Evolutionary conservation across 2,888 invertebrate species (phyloP).

Genomic region (Masnerella sp.): DNA sequence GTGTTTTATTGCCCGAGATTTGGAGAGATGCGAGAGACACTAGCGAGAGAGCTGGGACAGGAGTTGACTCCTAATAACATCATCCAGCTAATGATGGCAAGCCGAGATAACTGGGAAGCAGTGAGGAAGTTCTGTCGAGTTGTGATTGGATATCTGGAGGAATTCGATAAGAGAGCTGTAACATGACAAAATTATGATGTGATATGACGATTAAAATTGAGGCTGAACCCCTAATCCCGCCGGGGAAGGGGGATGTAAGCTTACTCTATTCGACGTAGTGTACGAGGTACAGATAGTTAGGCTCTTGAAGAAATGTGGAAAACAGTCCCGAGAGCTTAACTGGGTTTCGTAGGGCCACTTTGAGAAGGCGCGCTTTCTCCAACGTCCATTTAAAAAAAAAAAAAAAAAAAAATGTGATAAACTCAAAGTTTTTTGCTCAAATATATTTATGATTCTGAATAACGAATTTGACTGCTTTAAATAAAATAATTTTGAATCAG

Average conservation of each 20-base stretch:
- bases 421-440: too few species aligned
- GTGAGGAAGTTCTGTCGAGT: not conserved
- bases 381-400: not conserved
- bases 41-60: not conserved
- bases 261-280: not conserved
- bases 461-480: too few species aligned
- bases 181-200: not conserved
- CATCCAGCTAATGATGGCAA: not conserved
- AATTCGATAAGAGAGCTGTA: not conserved
- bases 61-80: not conserved
- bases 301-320: slow-evolving; percentile 2
- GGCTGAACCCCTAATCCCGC: slow-evolving; percentile 1
- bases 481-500: too few species aligned
- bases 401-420: too few species aligned
- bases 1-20: slow-evolving; percentile 50
- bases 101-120: not conserved
- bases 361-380: not conserved
- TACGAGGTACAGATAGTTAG: not conserved
- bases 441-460: too few species aligned
- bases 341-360: not conserved
- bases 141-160: not conserved
- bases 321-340: not conserved
- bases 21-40: not conserved
- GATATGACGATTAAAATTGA: not conserved
- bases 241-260: slow-evolving; percentile 4